phyloP scores from a whole-genome alignment of 2,113 vertebrate genomes.

The Poecilia latipinna region DNA sequence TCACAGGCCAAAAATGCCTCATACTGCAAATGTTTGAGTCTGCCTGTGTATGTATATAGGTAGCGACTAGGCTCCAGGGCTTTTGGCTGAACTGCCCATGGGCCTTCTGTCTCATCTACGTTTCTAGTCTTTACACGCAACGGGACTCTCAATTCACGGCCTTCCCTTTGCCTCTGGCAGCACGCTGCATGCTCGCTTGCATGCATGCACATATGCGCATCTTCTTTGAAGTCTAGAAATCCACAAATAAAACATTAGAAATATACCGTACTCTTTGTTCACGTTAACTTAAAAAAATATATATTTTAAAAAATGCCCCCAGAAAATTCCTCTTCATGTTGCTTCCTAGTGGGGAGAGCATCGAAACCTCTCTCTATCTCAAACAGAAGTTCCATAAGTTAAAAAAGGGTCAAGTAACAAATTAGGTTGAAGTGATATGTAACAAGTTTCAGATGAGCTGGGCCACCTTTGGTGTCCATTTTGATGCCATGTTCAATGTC shows the following conservation, averaged over 20 bases:
- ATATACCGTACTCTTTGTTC: constrained; percentile 16
- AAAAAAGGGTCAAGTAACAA: not conserved
- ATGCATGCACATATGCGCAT: constrained; percentile 24
- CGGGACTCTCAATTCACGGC: constrained; percentile 63
- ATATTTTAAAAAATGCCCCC: constrained; percentile 35
- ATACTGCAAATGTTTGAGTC: constrained; percentile 18
- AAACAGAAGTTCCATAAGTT: not conserved
- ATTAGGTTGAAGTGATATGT: not conserved
- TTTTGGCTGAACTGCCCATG: constrained; percentile 64
- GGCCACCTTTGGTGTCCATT: not conserved
- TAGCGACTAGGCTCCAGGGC: constrained; percentile 48
- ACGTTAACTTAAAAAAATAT: constrained; percentile 28
- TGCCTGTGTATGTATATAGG: constrained; percentile 33
- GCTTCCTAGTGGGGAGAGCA: constrained; percentile 51
- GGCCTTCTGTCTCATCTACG: constrained; percentile 69
- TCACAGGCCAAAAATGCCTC: constrained; percentile 37
- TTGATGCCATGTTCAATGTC: not conserved
- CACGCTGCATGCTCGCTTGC: constrained; percentile 43
- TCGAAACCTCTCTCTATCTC: constrained; percentile 22
- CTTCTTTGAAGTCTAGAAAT: constrained; percentile 27
- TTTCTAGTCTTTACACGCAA: constrained; percentile 64
- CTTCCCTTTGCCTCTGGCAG: constrained; percentile 63
- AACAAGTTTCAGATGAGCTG: not conserved
- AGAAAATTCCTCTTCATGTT: constrained; percentile 45
- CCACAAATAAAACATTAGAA: constrained; percentile 15